Evolutionary conservation across 2,888 invertebrate genomes (phyloP).

Genomic region (Sinodicranocentrus sp.): DNA sequence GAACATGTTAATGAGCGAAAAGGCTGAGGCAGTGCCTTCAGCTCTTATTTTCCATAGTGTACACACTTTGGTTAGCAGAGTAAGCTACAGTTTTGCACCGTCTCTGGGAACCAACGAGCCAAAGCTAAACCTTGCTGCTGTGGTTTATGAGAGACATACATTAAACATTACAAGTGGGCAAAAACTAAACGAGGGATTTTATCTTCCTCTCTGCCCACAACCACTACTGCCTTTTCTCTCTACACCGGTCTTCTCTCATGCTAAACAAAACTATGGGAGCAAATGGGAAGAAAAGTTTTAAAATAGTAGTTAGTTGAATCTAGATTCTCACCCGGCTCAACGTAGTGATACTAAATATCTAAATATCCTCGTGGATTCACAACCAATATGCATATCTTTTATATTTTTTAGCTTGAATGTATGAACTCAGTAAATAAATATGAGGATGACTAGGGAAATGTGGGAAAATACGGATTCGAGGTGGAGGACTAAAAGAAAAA

Average conservation of each 20-base stretch:
- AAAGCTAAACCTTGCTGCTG: slow-evolving; percentile 36
- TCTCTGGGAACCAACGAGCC: not conserved
- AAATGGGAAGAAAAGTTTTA: no score
- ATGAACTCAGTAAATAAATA: no score
- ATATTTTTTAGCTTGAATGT: no score
- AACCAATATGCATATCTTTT: no score
- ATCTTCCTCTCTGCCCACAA: slow-evolving; percentile 15
- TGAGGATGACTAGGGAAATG: no score
- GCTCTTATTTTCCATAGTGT: not conserved
- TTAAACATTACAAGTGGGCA: slow-evolving; percentile 59
- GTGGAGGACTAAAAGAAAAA: no score
- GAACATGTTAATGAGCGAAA: slow-evolving; percentile 26
- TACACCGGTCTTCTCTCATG: not conserved
- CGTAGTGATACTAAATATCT: no score
- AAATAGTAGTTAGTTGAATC: no score
- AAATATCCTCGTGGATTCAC: no score
- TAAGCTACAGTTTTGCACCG: not conserved
- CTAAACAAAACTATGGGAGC: not conserved
- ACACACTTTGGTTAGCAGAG: not conserved
- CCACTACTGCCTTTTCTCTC: not conserved
- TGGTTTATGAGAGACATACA: slow-evolving; percentile 52
- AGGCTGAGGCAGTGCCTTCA: not conserved
- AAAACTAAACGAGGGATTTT: slow-evolving; percentile 40
- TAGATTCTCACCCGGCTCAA: no score
- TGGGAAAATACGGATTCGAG: no score